A percentile compares a stretch with the other conserved stretches of the same genome.
These are phyloP conservation scores for Brevimyrus niger DNA, from an alignment of 2,113 vertebrate species.

Conservation along the genomic window DNA sequence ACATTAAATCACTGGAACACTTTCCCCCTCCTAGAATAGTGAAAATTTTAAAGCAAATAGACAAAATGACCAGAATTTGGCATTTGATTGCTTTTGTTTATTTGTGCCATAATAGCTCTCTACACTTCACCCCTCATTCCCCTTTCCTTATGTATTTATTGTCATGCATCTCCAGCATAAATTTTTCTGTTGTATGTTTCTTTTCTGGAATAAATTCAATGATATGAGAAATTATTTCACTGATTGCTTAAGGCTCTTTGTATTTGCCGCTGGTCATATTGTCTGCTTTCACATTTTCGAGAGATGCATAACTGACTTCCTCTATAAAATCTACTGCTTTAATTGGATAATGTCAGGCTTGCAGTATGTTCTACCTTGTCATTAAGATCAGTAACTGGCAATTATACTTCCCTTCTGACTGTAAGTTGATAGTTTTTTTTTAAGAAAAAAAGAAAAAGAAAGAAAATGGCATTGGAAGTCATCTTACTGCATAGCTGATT, in stretches of 20 bases:
- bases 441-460: not conserved
- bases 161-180: constrained; percentile 67
- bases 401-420: not conserved
- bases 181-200: constrained; percentile 59
- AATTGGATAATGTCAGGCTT: constrained; percentile 11
- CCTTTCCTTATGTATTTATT: constrained; percentile 76
- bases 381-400: not conserved
- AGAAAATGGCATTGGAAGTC: constrained; percentile 6
- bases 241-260: not conserved
- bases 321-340: constrained; percentile 45
- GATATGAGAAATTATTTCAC: constrained; percentile 12
- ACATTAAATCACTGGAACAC: constrained; percentile 7
- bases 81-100: constrained; percentile 14
- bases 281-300: not conserved
- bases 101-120: constrained; percentile 66
- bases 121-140: constrained; percentile 48
- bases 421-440: not conserved
- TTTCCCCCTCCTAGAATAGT: constrained; percentile 7
- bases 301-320: not conserved
- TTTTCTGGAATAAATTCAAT: constrained; percentile 78
- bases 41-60: not conserved
- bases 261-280: not conserved
- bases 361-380: not conserved
- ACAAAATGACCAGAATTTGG: constrained; percentile 21
- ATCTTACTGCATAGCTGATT: constrained; percentile 5